A percentile compares a stretch with the other conserved stretches of the same genome.
Conservation (phyloP, 92 coral and sea anemone species). For the Epizoanthus scotinus region DNA sequence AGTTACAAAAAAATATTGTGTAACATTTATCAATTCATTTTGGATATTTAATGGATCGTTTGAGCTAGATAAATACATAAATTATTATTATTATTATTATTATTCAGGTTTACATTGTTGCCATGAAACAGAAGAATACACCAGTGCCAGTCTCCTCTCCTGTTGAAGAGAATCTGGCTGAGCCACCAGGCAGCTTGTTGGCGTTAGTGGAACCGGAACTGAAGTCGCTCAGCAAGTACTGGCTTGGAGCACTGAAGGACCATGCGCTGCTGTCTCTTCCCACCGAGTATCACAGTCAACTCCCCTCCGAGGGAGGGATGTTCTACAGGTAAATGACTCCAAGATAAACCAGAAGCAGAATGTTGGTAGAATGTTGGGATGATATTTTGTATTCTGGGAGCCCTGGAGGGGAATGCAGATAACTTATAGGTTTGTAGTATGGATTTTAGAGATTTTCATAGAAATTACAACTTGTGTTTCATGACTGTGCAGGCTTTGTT, state of each 20-base stretch:
- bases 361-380: not conserved
- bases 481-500: too few relatives aligned
- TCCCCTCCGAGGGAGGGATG: conserved; percentile 97
- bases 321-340: conserved; percentile 74
- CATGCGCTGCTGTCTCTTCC: conserved; percentile 93
- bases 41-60: too few relatives aligned
- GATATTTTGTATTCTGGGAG: not conserved
- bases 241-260: conserved; percentile 99
- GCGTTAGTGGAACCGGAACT: conserved; percentile 94
- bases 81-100: too few relatives aligned
- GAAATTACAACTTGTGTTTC: too few relatives aligned
- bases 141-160: conserved; percentile 51
- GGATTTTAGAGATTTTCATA: too few relatives aligned
- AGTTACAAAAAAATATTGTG: too few relatives aligned
- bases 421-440: not conserved
- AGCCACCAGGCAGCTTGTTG: conserved; percentile 87
- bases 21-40: too few relatives aligned
- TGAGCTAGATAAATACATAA: too few relatives aligned
- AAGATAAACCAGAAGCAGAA: not conserved
- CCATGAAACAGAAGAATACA: conserved; percentile 85
- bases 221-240: conserved; percentile 86
- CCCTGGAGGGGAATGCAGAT: not conserved
- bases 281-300: conserved; percentile 85
- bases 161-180: conserved; percentile 73
- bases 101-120: conserved; percentile 92